phyloP scores from a whole-genome alignment of 2,797 vertebrate species.

The Yasuhikotakia modesta region DNA sequence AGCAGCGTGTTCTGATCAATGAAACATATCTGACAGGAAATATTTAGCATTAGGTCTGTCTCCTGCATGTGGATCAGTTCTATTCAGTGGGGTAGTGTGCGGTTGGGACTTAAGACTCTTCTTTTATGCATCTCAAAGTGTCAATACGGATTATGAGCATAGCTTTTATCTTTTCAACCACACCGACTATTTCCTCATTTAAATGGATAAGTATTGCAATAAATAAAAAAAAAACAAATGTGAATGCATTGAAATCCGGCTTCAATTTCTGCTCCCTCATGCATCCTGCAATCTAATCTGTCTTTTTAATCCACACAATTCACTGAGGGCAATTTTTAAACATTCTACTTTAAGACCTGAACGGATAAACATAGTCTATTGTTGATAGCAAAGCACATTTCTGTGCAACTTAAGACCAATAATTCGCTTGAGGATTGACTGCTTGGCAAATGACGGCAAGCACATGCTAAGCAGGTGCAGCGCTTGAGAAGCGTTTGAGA shows the following conservation, averaged over 20 bases:
- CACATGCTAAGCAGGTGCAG: conserved; percentile 77
- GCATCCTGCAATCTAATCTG: conserved; percentile 82
- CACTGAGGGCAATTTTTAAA: conserved; percentile 76
- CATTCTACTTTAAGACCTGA: conserved; percentile 79
- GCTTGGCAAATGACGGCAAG: conserved; percentile 69
- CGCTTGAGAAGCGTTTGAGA: conserved; percentile 69
- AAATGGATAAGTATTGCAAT: conserved; percentile 78
- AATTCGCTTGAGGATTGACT: conserved; percentile 73
- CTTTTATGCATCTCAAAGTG: conserved; percentile 77
- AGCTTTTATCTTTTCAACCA: conserved; percentile 83
- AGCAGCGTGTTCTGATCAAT: conserved; percentile 80
- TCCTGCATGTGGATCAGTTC: conserved; percentile 75
- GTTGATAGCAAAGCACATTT: conserved; percentile 78
- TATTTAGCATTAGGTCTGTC: conserved; percentile 80
- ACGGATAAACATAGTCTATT: conserved; percentile 81
- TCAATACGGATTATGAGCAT: conserved; percentile 84
- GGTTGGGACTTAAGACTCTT: conserved; percentile 76
- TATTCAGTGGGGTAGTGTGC: conserved; percentile 73
- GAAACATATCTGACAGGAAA: conserved; percentile 84
- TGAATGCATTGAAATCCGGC: conserved; percentile 82
- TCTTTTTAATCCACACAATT: conserved; percentile 73
- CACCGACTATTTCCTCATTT: conserved; percentile 81
- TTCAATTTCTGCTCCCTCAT: conserved; percentile 74
- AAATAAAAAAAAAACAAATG: conserved; percentile 75
- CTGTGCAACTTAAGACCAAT: conserved; percentile 79